Evolutionary conservation across 2,888 invertebrate species (phyloP), one percentile per base, ranked within the genome.

Genomic region (Diogma glabrata): DNA sequence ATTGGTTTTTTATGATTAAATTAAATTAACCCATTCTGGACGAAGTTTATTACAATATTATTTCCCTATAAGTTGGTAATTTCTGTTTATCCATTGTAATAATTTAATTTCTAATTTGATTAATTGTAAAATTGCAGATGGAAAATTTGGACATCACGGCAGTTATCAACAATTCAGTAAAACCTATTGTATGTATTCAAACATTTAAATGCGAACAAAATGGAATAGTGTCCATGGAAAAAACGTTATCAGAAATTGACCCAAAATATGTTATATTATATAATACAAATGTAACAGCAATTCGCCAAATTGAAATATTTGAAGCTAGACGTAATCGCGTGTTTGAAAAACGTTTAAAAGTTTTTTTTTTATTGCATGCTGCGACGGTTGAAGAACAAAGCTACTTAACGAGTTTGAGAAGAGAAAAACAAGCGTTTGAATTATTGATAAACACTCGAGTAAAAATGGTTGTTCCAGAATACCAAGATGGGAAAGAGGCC

Each of bases 371-470:
- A 47, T 79, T 95, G 57, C 93, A 95, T 65, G 82, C 83, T 9
- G 86, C 86, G 54, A 96, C 97, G 7, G 90, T 93, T 0, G 99
- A 99, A 71, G 99, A 99, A 68, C 97, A 99, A 71, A 82, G 89
- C 3, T 99, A 95, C 69, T 75, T 99, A 28, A 93, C 94, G 1
- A 79, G 87, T 1, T 72, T 99, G 51, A 77, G 91, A 56, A 78
- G 87, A 55, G 99, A 99, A 69, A 97, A 96, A 66, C 83, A 88
- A 63, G 89, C 96, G 0, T 97, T 99, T 69, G 95, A 97, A 64
- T 75, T 78, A 59, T 75, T 99, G 36, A 95, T 99, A 59, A 81
- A 84, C 64, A 87, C 91, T 23, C 97, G 96, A 75, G 85, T 87
- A 61, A 81, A 77, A 52, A 87, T 92, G 89, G 87, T 91, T 0